Evolutionary conservation across 1,140 invertebrate genomes (phyloP).

Genomic region (Protaetia brevitarsis): DNA sequence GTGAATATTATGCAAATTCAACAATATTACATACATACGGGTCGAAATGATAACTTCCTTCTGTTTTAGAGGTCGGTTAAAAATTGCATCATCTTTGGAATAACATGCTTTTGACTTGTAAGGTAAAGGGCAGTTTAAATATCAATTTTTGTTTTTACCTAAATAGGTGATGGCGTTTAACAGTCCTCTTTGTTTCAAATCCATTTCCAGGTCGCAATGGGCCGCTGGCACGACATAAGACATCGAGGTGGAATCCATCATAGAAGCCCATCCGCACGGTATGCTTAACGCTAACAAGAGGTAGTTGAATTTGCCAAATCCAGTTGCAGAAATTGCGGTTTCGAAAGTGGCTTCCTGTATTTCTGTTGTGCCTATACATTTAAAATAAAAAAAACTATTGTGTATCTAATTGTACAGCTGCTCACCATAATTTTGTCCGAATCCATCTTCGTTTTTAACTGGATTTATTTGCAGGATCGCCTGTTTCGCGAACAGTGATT

Average conservation of each 20-base stretch:
- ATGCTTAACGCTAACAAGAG: constrained; percentile 60
- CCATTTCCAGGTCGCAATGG: constrained; percentile 66
- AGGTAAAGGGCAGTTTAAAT: too few relatives aligned
- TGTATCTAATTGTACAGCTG: background rate
- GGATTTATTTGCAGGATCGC: background rate
- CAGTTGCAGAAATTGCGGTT: constrained; percentile 47
- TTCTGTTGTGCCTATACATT: background rate
- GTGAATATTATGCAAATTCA: too few relatives aligned
- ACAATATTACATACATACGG: too few relatives aligned
- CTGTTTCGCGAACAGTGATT: background rate
- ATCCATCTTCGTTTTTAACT: background rate
- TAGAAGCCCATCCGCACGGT: constrained; percentile 60
- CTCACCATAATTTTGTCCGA: background rate
- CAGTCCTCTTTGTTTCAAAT: constrained; percentile 63
- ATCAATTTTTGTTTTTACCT: constrained; percentile 57
- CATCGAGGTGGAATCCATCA: constrained; percentile 64
- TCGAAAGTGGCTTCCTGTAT: constrained; percentile 51
- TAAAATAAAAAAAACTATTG: background rate
- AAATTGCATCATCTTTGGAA: too few relatives aligned
- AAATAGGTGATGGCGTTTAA: constrained; percentile 64
- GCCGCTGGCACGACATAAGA: constrained; percentile 68
- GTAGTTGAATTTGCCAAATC: constrained; percentile 65
- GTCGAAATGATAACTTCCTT: too few relatives aligned
- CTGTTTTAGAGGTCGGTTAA: too few relatives aligned
- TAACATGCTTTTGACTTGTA: too few relatives aligned